phyloP scores from a whole-genome alignment of 2,888 invertebrate genomes.

The Epinotia brunnichana region DNA sequence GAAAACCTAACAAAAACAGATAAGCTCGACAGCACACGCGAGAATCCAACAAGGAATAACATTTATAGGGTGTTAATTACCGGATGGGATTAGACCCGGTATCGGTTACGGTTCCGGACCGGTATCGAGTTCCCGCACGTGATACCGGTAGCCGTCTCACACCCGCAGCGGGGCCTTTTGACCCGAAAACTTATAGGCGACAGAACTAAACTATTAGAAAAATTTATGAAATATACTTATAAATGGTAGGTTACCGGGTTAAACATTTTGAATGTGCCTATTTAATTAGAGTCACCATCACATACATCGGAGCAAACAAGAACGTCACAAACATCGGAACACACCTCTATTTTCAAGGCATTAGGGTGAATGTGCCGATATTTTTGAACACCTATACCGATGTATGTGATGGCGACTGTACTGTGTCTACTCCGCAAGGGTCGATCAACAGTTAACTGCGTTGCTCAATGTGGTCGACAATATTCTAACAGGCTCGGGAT shows the following conservation, averaged over 20 bases:
- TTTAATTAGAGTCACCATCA: too few species aligned
- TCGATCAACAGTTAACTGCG: too few species aligned
- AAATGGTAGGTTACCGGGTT: neutral
- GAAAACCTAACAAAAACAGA: neutral
- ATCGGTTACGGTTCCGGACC: slow-evolving; percentile 47
- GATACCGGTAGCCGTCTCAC: slow-evolving; percentile 50
- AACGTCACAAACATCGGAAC: too few species aligned
- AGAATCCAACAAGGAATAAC: slow-evolving; percentile 31
- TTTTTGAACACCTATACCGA: too few species aligned
- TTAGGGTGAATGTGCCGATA: too few species aligned
- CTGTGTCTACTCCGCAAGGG: too few species aligned
- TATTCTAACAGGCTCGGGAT: too few species aligned
- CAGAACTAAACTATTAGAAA: slow-evolving; percentile 6
- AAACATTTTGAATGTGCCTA: neutral
- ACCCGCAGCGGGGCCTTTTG: slow-evolving; percentile 42
- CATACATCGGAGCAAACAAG: too few species aligned
- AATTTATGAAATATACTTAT: neutral
- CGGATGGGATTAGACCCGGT: slow-evolving; percentile 48
- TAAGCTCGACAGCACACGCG: neutral
- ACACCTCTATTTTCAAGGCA: too few species aligned
- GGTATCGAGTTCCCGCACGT: slow-evolving; percentile 48
- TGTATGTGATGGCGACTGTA: too few species aligned
- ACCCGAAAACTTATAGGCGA: slow-evolving; percentile 38
- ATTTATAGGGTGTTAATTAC: slow-evolving; percentile 51
- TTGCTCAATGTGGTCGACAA: too few species aligned